Base-by-base conservation (phyloP, 2,888 invertebrate genomes). In the Sinopyrophorus schimmeli region DNA sequence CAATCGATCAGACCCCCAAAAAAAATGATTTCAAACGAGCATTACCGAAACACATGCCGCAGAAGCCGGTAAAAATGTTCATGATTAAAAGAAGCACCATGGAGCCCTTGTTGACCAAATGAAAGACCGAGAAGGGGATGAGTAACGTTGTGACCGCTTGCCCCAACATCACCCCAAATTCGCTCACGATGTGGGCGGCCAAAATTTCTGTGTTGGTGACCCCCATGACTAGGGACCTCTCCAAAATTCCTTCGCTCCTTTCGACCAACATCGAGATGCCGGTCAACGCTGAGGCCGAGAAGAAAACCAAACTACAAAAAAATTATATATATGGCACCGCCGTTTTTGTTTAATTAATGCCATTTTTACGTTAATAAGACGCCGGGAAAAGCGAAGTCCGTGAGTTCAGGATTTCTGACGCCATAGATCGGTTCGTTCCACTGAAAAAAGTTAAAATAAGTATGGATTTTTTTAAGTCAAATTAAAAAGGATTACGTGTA, bases 331-430 rank as follows among this genome's bases (percentile, higher is more conserved):
- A 20, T 5, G 20, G 20, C 20, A 7, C 20, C 5, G 5, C 7
- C 20, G 5, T 20, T 5, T 20, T 20, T 20, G 10, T 20, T 10
- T 16, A 39, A 11, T 9, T 27, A 5, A 38, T 78, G n/a, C n/a
- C n/a, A n/a, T n/a, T n/a, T 82, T 82, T 69, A 88, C 88, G 91
- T 90, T 37, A 94, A 73, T 59, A 94, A 88, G 31, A 95, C 84
- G 53, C 95, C 95, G 1, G 95, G 95, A 1, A 94, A 93, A 47
- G 94, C 94, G 68, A 95, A 96, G 68, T 95, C 92, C 0, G 93
- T 94, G 66, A 95, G 94, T 65, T 89, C 89, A 0, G 93, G 90
- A 40, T 83, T 76, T 15, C 74, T 70, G 39, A 83, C 76, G 2
- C 92, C 92, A 63, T 89, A 92, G 30, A 92, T 74, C 1, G 92